Percentiles rank a stretch among this genome's conserved stretches.
These are phyloP conservation scores for Eucriotettix oculatus DNA, from an alignment of 2,888 invertebrate genomes.

Conservation along the genomic window DNA sequence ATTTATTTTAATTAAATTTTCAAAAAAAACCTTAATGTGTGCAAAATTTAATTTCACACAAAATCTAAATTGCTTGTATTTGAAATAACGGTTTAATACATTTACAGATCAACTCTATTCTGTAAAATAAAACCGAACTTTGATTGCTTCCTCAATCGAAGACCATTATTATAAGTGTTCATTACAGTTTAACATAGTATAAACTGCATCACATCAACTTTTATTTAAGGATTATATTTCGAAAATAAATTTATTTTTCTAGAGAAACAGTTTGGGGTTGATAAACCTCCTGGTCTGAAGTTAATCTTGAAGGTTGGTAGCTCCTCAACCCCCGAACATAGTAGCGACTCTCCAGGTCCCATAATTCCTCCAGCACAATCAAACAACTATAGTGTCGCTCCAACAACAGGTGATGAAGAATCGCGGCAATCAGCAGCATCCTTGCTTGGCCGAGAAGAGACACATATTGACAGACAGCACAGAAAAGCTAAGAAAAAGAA, in stretches of 20 bases:
- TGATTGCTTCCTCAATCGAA: no score
- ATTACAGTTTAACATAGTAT: no score
- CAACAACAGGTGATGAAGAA: conserved; percentile 21
- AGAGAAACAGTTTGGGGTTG: conserved; percentile 16
- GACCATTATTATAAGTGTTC: no score
- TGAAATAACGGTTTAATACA: no score
- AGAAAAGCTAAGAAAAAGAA: conserved; percentile 64
- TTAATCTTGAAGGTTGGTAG: conserved; percentile 57
- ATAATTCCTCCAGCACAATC: conserved; percentile 11
- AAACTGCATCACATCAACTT: no score
- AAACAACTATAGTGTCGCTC: conserved; percentile 18
- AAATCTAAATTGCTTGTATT: no score
- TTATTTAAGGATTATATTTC: no score
- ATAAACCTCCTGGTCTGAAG: conserved; percentile 42
- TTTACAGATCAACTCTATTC: no score
- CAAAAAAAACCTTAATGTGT: no score
- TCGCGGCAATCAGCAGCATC: conserved; percentile 23
- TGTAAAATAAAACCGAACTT: no score
- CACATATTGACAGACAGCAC: conserved; percentile 29
- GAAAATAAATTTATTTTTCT: neutral
- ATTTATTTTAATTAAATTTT: no score
- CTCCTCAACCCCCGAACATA: conserved; percentile 48
- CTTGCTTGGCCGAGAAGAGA: conserved; percentile 10
- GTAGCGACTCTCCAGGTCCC: conserved; percentile 28
- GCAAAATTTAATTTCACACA: no score